Evolutionary conservation across 2,113 vertebrate genomes (phyloP), one percentile per base, ranked within the genome.

Genomic region (Isichthys henryi): DNA sequence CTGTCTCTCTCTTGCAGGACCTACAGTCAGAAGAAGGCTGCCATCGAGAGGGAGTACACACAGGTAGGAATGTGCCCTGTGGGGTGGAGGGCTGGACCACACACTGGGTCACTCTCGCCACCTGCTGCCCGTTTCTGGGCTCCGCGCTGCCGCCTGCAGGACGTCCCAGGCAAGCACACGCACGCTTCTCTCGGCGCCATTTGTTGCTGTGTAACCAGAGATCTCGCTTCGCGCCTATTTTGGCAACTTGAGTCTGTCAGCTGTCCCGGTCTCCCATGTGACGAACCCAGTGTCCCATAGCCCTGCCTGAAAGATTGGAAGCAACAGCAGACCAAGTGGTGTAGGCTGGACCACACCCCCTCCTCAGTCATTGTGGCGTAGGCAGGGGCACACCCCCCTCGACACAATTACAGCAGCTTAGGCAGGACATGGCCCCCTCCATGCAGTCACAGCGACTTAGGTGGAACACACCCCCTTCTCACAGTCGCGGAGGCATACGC

Each of bases 21-120:
- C 0, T 99, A 98, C 96, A 99, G 98, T 95, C 97, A 99, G 95
- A 99, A 99, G 93, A 99, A 97, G 94, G 97, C 98, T 91, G 97
- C 98, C 87, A 96, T 99, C 92, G 98, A 99, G 93, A 97, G 96
- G 91, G 98, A 99, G 89, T 99, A 99, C 93, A 97, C 98, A 88
- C 98, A 99, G 97, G 98, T 99, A 96, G 23, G 82, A 6, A 10
- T n/a, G 11, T 90, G 88, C 66, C 77, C 70, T 87, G 11, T 86
- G n/a, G 19, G 23, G 13, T 39, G 17, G 77, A 2, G 43, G 82
- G 21, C 45, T 1, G 80, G 43, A 23, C 39, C 82, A 2, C 21
- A 27, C 9, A 4, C 21, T 0, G n/a, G 62, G 62, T 10, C n/a
- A 27, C 58, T 27, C 9, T 27, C 23, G n/a, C 58, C 58, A n/a